These are phyloP conservation scores for Melanotaenia trifasciata DNA, from an alignment of 2,797 vertebrate species.

Conservation along the genomic window DNA sequence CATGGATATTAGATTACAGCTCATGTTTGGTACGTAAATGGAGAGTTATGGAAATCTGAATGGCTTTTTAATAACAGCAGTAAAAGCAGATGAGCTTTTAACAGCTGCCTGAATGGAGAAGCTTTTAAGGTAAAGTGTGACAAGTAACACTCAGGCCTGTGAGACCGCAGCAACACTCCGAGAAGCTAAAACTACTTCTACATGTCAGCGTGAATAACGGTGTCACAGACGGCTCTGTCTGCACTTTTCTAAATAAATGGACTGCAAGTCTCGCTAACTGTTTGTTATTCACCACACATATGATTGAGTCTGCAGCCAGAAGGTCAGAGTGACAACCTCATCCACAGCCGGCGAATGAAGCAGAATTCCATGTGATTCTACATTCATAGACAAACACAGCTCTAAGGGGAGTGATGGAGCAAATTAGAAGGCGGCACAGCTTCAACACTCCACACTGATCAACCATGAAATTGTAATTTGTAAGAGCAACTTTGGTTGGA, in stretches of 20 bases:
- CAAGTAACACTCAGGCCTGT: background rate
- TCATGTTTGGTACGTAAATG: conserved; percentile 30
- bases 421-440: conserved; percentile 41
- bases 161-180: background rate
- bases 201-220: conserved; percentile 3
- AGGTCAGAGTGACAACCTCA: conserved; percentile 51
- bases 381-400: conserved; percentile 29
- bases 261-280: conserved; percentile 18
- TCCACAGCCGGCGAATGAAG: conserved; percentile 36
- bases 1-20: conserved; percentile 26
- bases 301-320: conserved; percentile 30
- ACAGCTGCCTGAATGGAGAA: conserved; percentile 30
- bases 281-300: conserved; percentile 49
- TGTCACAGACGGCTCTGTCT: conserved; percentile 5
- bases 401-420: conserved; percentile 48
- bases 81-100: conserved; percentile 49
- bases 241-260: conserved; percentile 18
- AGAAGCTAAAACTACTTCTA: conserved; percentile 1
- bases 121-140: conserved; percentile 7
- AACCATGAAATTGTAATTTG: conserved; percentile 55
- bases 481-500: conserved; percentile 37
- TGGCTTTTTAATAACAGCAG: conserved; percentile 44
- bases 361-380: conserved; percentile 31
- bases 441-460: conserved; percentile 24
- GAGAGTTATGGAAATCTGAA: conserved; percentile 48